These are phyloP conservation scores for Atopsyche davidsoni DNA, from an alignment of 1,140 invertebrate genomes.

Conservation along the genomic window DNA sequence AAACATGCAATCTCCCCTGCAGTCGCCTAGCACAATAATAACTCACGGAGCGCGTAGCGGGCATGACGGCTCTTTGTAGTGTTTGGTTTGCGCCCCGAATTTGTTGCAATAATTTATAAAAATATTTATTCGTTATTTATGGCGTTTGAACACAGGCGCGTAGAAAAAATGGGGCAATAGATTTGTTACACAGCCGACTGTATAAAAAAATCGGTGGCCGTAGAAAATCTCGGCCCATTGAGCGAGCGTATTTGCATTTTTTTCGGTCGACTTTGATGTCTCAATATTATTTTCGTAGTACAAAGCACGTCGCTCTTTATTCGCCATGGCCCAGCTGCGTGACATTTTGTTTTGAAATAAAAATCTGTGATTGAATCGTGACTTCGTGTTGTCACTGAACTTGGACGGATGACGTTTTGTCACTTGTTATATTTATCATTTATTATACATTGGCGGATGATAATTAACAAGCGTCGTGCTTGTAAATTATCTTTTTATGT, in stretches of 20 bases:
- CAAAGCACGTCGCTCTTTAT: conserved; percentile 18
- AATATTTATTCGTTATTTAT: conserved; percentile 33
- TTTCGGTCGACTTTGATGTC: conserved; percentile 29
- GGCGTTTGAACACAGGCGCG: conserved; percentile 20
- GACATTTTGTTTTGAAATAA: too few relatives aligned
- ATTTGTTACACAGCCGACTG: conserved; percentile 15
- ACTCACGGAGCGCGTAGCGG: conserved; percentile 2
- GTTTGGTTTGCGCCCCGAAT: conserved; percentile 29
- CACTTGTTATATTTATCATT: too few relatives aligned
- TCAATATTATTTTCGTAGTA: conserved; percentile 29
- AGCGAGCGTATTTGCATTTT: conserved; percentile 26
- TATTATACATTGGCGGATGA: too few relatives aligned
- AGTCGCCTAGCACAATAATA: conserved; percentile 5
- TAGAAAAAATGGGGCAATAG: conserved; percentile 19
- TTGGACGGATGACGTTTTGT: too few relatives aligned
- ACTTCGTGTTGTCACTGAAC: too few relatives aligned
- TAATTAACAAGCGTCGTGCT: too few relatives aligned
- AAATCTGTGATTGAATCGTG: too few relatives aligned
- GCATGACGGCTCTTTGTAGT: conserved; percentile 26
- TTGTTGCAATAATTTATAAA: conserved; percentile 32
- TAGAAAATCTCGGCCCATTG: conserved; percentile 25
- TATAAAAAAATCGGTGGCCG: conserved; percentile 26
- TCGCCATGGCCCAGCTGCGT: too few relatives aligned
- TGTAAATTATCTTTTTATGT: too few relatives aligned
- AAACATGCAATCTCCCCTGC: background rate